Evolutionary conservation across 2,888 invertebrate genomes (phyloP).

Genomic region (Oxystoma pomonae): DNA sequence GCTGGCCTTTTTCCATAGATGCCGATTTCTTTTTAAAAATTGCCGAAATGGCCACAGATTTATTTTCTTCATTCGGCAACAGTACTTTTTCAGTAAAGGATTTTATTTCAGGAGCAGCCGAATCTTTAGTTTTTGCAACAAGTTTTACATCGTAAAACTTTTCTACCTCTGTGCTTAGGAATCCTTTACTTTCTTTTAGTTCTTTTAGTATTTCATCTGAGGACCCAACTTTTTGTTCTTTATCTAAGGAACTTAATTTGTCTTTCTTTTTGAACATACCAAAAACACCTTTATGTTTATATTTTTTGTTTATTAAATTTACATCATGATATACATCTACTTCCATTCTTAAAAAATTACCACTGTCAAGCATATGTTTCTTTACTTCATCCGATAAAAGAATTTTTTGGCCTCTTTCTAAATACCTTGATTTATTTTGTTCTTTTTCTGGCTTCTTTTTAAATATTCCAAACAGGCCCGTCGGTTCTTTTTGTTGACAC

Average conservation of each 20-base stretch:
- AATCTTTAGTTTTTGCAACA: conserved; percentile 8
- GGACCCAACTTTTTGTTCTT: conserved; percentile 10
- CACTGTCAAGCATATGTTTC: conserved; percentile 19
- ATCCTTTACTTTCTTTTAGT: conserved; percentile 18
- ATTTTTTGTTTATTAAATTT: conserved; percentile 8
- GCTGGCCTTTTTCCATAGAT: background rate
- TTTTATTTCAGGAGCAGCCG: too few relatives aligned
- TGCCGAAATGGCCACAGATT: conserved; percentile 11
- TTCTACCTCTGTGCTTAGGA: conserved; percentile 29
- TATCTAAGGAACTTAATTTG: conserved; percentile 8
- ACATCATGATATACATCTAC: conserved; percentile 28
- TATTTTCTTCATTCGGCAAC: conserved; percentile 9
- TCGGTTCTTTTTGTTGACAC: conserved; percentile 9
- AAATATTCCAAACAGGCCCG: conserved; percentile 15
- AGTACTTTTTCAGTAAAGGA: conserved; percentile 15
- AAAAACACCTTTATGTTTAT: conserved; percentile 17
- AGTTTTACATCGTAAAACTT: conserved; percentile 27
- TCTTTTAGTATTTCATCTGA: conserved; percentile 6
- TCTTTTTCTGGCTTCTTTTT: conserved; percentile 18
- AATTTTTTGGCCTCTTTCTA: conserved; percentile 4
- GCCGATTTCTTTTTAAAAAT: conserved; percentile 14
- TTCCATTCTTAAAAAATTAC: conserved; percentile 20
- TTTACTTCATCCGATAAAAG: conserved; percentile 17
- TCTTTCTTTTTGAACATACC: conserved; percentile 20
- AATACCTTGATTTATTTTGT: conserved; percentile 4